Evolutionary conservation across 2,113 vertebrate genomes (phyloP).

Genomic region (Varanus komodoensis): DNA sequence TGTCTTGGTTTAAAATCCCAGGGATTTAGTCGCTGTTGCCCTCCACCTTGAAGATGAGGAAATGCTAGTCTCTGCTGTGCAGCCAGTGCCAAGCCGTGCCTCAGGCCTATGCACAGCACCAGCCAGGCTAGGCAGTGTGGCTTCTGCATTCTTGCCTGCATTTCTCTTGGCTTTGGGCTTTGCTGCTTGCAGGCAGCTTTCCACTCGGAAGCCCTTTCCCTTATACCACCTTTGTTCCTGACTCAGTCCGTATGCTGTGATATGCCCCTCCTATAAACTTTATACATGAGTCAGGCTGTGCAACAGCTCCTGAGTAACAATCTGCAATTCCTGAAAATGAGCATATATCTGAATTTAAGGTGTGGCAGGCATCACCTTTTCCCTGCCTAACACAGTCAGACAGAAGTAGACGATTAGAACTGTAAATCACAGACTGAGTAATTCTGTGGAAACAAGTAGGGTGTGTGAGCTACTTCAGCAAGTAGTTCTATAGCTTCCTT

Average conservation of each 20-base stretch:
- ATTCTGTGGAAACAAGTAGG: constrained; percentile 68
- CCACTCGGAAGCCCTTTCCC: constrained; percentile 58
- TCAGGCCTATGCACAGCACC: constrained; percentile 74
- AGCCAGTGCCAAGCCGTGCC: constrained; percentile 73
- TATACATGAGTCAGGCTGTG: constrained; percentile 83
- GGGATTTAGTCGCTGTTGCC: constrained; percentile 72
- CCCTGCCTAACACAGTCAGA: constrained; percentile 75
- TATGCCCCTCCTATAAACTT: constrained; percentile 82
- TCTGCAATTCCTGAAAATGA: constrained; percentile 66
- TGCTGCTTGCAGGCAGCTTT: neutral
- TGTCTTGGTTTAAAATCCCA: constrained; percentile 71
- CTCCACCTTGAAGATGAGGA: constrained; percentile 60
- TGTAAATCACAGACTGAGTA: constrained; percentile 87
- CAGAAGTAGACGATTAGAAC: constrained; percentile 67
- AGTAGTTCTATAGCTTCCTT: constrained; percentile 61
- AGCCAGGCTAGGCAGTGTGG: constrained; percentile 66
- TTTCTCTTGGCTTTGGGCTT: constrained; percentile 56
- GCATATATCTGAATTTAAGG: constrained; percentile 61
- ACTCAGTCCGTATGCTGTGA: constrained; percentile 72
- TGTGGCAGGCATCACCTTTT: constrained; percentile 77
- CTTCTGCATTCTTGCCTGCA: constrained; percentile 54
- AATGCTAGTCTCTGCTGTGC: constrained; percentile 74
- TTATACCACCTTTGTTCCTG: constrained; percentile 81
- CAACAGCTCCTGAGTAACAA: constrained; percentile 62
- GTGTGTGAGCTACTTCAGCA: constrained; percentile 52